Percentiles rank a stretch among this genome's conserved stretches.
phyloP scores from a whole-genome alignment of 2,888 invertebrate species.

The Nyleta sp. region DNA sequence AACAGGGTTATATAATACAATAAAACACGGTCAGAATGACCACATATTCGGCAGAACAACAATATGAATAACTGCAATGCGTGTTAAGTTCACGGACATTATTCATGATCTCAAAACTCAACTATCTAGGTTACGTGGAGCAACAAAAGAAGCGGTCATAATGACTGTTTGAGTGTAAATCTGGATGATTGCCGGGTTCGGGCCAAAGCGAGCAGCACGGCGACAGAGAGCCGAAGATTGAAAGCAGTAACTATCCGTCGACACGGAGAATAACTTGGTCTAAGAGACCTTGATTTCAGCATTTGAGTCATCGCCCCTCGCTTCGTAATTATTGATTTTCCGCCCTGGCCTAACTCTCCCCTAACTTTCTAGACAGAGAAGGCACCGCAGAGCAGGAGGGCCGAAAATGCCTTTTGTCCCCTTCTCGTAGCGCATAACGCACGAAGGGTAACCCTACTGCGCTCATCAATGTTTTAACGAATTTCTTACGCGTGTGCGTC shows the following conservation, averaged over 20 bases:
- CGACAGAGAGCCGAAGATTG: constrained; percentile 35
- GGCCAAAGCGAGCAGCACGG: constrained; percentile 26
- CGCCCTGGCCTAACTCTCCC: constrained; percentile 80
- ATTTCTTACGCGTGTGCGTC: constrained; percentile 69
- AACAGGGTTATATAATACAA: no score
- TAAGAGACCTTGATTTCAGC: constrained; percentile 80
- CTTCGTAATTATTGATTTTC: constrained; percentile 83
- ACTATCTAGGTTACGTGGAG: no score
- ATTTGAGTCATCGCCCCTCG: constrained; percentile 82
- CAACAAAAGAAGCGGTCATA: no score
- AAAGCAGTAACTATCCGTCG: constrained; percentile 66
- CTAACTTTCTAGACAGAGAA: constrained; percentile 78
- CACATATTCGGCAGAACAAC: no score
- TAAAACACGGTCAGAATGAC: no score
- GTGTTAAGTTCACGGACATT: no score
- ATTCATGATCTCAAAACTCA: no score
- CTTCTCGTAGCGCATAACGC: constrained; percentile 73
- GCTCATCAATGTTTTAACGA: constrained; percentile 73
- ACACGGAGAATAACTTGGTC: constrained; percentile 74
- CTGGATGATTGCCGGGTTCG: constrained; percentile 35
- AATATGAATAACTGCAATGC: no score
- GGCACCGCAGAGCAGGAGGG: constrained; percentile 71
- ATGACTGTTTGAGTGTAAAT: no score
- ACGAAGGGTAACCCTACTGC: constrained; percentile 72
- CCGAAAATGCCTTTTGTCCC: constrained; percentile 79